A percentile compares a stretch with the other conserved stretches of the same genome.
Conservation (phyloP, 2,113 vertebrate genomes). For the Alosa alosa region DNA sequence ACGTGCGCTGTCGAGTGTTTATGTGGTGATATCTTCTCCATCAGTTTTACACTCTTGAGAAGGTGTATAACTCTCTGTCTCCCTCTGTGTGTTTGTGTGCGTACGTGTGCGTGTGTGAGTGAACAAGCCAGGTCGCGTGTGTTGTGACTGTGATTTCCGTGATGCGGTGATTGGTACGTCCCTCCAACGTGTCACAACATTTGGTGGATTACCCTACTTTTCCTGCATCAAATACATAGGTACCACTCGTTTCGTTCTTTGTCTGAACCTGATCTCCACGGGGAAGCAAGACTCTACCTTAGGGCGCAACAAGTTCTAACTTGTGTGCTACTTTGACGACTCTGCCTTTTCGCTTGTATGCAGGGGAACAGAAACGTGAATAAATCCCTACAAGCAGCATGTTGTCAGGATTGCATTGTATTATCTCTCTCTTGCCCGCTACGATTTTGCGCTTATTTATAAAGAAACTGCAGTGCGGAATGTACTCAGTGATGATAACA, state of each 20-base stretch:
- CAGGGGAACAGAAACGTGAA: constrained; percentile 36
- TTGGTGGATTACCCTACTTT: constrained; percentile 75
- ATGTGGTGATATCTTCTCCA: neutral
- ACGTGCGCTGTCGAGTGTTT: constrained; percentile 14
- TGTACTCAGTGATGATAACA: neutral
- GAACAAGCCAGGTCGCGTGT: constrained; percentile 28
- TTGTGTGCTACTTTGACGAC: neutral
- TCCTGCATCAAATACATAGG: constrained; percentile 54
- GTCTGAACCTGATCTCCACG: constrained; percentile 41
- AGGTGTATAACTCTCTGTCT: constrained; percentile 18
- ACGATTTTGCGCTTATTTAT: neutral
- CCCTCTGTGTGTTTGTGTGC: constrained; percentile 22
- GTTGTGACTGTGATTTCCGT: constrained; percentile 36
- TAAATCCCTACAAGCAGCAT: constrained; percentile 15
- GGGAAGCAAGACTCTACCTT: constrained; percentile 19
- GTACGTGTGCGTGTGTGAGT: constrained; percentile 17
- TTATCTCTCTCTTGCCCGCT: neutral
- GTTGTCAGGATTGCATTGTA: neutral
- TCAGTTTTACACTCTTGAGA: neutral
- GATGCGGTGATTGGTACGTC: constrained; percentile 74
- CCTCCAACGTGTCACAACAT: constrained; percentile 72
- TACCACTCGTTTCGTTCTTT: constrained; percentile 44
- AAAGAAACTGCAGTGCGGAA: neutral
- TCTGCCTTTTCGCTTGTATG: constrained; percentile 13
- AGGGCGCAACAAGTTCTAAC: constrained; percentile 3